Evolutionary conservation across 2,113 vertebrate genomes (phyloP).

Genomic region (Spheniscus mendiculus): DNA sequence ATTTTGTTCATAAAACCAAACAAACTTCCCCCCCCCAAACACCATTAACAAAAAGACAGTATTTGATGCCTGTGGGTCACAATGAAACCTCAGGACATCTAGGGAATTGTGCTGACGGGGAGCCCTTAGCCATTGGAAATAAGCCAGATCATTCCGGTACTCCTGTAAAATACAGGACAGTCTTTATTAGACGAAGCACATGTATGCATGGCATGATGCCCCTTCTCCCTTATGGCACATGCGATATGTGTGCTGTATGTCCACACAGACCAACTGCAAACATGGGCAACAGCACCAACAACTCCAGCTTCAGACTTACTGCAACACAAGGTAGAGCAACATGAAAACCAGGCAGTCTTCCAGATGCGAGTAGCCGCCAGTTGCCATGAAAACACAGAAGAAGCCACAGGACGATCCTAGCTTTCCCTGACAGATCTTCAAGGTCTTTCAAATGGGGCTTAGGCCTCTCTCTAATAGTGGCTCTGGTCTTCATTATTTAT

Average conservation of each 20-base stretch:
- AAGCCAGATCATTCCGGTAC: background rate
- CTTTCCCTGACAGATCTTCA: background rate
- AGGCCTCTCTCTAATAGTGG: background rate
- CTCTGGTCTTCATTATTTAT: background rate
- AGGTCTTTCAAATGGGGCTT: background rate
- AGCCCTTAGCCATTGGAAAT: background rate
- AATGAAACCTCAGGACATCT: background rate
- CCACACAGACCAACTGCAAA: background rate
- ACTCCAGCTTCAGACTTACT: background rate
- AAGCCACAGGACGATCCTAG: background rate
- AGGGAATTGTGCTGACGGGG: background rate
- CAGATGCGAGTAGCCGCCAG: background rate
- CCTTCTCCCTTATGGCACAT: background rate
- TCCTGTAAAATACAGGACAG: background rate
- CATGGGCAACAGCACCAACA: background rate
- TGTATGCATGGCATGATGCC: rapidly evolving
- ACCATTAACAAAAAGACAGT: background rate
- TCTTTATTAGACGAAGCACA: background rate
- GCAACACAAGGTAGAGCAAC: background rate
- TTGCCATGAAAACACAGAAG: background rate
- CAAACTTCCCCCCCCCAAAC: background rate
- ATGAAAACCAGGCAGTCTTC: background rate
- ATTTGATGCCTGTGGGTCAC: background rate
- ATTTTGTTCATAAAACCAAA: background rate
- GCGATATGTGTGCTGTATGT: rapidly evolving